Evolutionary conservation across 23 tunicate species (phyloP), one percentile per base, ranked within the genome.

Genomic region (Halocynthia aurantium): DNA sequence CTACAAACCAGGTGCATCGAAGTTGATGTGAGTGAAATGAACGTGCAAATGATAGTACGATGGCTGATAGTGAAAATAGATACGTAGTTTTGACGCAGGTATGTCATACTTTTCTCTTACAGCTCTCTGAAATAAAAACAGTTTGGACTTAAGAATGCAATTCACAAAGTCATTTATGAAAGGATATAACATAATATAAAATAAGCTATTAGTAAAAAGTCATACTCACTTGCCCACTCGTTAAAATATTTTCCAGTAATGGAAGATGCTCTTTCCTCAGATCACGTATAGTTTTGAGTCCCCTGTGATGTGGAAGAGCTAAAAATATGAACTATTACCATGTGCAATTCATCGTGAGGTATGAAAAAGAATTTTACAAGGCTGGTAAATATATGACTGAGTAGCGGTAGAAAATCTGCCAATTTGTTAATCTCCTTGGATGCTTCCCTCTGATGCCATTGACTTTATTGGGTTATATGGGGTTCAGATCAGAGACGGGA

Each of bases 51-150:
- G 99, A 52, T 96, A 96, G 69, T 83, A 86, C 4, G 96, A 89
- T 15, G 99, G 99, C 55, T 91, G 96, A 74, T 96, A 96, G 69
- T 96, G 99, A 69, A 96, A 85, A 64, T 83, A 96, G 50, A 84
- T 60, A 19, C 88, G 75, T 6, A 96, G 71, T 15, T 80, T 53
- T 15, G 80, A 67, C 73, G 75, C 66, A 6, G 51, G 19, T 6
- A 90, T 44, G 55, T 68, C 68, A 82, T 87, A 88, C 22, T 77
- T 84, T 65, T 84, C 77, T 44, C 62, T 52, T 51, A 88, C 67
- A 10, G 69, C 84, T 9, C 55, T 71, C 55, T 80, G 44, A 10
- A 18, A 64, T 15, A 6, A n/a, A 11, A 22, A 15, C n/a, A 61
- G 1, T 64, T 61, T 20, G 2, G 11, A 73, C 77, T 50, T 5